Percentiles rank a stretch among this genome's conserved stretches.
phyloP scores from a whole-genome alignment of 1,140 invertebrate species.

The Eurosta solidaginis region DNA sequence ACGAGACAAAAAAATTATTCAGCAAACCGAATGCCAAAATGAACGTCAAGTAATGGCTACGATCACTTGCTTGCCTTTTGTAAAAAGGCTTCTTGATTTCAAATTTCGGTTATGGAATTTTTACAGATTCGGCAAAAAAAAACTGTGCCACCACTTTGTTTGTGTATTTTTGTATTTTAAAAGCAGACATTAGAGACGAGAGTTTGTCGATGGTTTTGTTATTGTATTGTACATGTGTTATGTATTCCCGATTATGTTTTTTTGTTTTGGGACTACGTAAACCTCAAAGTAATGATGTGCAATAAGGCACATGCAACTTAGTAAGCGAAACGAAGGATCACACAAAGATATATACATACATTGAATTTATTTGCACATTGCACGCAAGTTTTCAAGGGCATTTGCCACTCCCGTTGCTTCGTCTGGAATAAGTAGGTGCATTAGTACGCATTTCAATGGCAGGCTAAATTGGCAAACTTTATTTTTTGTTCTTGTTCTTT shows the following conservation, averaged over 20 bases:
- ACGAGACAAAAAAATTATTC: not conserved
- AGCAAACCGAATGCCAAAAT: not conserved
- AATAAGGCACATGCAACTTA: no score
- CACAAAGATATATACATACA: not conserved
- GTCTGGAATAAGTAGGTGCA: not conserved
- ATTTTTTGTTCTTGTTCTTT: not conserved
- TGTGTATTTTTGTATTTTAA: not conserved
- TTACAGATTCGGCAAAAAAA: slow-evolving; percentile 10
- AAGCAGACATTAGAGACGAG: not conserved
- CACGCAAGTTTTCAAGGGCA: slow-evolving; percentile 16
- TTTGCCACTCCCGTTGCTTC: not conserved
- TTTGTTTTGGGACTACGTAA: no score
- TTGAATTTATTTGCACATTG: no score
- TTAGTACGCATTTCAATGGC: not conserved
- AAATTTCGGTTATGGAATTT: slow-evolving; percentile 11
- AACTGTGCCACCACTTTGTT: not conserved
- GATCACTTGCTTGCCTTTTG: not conserved
- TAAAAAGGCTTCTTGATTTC: not conserved
- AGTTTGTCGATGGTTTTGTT: no score
- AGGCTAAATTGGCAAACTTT: not conserved
- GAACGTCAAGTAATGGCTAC: not conserved
- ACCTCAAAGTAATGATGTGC: no score
- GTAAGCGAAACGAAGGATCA: no score
- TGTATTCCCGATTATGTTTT: no score
- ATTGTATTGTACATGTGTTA: no score